Percentiles rank a stretch among this genome's conserved stretches.
Evolutionary conservation across 2,113 vertebrate genomes (phyloP).

Genomic region (Pelobates fuscus): DNA sequence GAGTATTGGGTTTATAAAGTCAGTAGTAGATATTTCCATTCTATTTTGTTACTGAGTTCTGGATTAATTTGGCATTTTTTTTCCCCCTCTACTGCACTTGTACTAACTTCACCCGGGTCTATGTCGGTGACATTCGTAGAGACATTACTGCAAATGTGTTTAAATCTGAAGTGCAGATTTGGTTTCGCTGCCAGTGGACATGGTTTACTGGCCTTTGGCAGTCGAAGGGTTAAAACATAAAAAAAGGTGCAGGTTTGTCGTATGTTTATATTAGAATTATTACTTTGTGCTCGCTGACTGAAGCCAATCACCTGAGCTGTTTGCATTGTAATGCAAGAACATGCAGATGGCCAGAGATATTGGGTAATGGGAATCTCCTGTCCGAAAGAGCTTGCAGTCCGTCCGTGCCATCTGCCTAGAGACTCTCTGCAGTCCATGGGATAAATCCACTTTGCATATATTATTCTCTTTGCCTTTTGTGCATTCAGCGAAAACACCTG

Average conservation of each 20-base stretch:
- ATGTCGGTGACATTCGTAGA: neutral
- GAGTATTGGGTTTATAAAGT: too few relatives aligned
- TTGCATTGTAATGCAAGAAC: neutral
- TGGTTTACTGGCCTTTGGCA: neutral
- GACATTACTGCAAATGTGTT: neutral
- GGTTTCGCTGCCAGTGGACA: too few relatives aligned
- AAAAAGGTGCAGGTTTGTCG: neutral
- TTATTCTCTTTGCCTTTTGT: slow-evolving; percentile 39
- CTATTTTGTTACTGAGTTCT: too few relatives aligned
- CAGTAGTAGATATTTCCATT: too few relatives aligned
- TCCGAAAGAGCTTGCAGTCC: slow-evolving; percentile 34
- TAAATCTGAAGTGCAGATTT: too few relatives aligned
- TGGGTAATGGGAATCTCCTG: neutral
- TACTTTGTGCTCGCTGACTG: neutral
- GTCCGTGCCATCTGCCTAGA: slow-evolving; percentile 41
- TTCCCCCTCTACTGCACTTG: neutral
- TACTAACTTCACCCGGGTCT: neutral
- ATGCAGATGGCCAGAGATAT: neutral
- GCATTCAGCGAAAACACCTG: slow-evolving; percentile 40
- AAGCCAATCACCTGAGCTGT: neutral
- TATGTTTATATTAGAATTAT: too few relatives aligned
- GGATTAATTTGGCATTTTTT: neutral
- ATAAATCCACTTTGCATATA: slow-evolving; percentile 48
- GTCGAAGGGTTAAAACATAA: neutral
- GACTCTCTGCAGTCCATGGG: slow-evolving; percentile 20